Base-by-base conservation (phyloP, 2,888 invertebrate genomes). In the Nebria salina region DNA sequence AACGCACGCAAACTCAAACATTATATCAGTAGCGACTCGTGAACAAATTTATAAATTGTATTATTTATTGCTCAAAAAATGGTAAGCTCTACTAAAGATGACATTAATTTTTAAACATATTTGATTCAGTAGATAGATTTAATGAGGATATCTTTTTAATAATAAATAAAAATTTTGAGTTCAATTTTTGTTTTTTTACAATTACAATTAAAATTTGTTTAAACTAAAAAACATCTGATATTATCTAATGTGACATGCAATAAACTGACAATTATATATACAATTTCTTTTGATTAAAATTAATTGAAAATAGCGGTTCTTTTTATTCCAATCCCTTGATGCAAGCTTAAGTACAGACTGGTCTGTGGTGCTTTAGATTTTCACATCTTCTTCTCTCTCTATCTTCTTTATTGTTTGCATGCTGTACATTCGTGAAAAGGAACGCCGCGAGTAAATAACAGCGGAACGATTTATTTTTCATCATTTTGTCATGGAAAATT, bases 401-500 rank as follows among this genome's bases (percentile, higher is more conserved):
- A n/a, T 54, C 26, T 77, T 54, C 64, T 77, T 77, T 72, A 66
- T 68, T 80, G 80, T 80, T 81, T 81, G 81, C 81, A 76, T 65
- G 76, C 65, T 74, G 73, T 73, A 76, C 75, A 75, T 76, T 65
- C 66, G 76, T 76, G 76, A 76, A 76, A 77, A 78, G 26, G 78
- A 78, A 73, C 73, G 66, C 73, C 66, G 78, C 65, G 68, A 76
- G 81, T 76, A 81, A 81, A 81, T 81, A 81, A 76, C 76, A 72
- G 72, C 34, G 81, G 42, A 65, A 73, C 76, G 76, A 81, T 81
- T 81, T 81, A 81, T 81, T 76, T 81, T 81, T 76, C 81, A 81
- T 81, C 81, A 81, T 81, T 81, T 76, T 81, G 81, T 81, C 81
- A 76, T 81, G 81, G 77, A 81, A 81, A 81, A 81, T 76, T 81